Evolutionary conservation across 2,113 vertebrate genomes (phyloP).

Genomic region (Mesoclemmys tuberculata): DNA sequence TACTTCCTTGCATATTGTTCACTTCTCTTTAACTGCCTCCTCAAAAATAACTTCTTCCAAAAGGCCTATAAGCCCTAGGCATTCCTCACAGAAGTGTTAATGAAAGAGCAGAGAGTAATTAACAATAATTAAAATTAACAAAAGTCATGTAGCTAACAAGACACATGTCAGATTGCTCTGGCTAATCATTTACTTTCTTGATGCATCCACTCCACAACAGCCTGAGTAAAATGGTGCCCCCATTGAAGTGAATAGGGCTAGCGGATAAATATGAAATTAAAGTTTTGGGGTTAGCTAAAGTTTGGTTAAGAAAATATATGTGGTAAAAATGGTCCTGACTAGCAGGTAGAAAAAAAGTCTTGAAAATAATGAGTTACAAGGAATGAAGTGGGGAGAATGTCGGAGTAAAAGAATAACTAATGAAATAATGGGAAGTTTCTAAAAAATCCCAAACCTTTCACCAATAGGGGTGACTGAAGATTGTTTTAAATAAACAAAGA

Average conservation of each 20-base stretch:
- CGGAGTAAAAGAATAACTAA: not conserved
- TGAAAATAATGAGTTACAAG: too few relatives aligned
- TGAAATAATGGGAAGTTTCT: not conserved
- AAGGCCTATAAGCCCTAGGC: not conserved
- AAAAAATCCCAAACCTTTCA: not conserved
- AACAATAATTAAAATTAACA: not conserved
- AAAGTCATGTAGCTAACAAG: not conserved
- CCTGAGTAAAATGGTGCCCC: not conserved
- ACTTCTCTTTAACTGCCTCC: not conserved
- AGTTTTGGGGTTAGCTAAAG: too few relatives aligned
- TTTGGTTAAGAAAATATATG: too few relatives aligned
- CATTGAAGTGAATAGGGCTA: not conserved
- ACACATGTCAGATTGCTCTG: not conserved
- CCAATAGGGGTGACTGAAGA: not conserved
- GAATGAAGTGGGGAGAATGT: too few relatives aligned
- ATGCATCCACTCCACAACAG: not conserved
- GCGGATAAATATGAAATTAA: too few relatives aligned
- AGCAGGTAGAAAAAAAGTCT: too few relatives aligned
- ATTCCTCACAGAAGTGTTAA: not conserved
- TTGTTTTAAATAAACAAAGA: not conserved
- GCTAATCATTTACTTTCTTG: not conserved
- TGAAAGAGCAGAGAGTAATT: not conserved
- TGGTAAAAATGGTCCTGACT: too few relatives aligned
- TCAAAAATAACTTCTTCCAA: not conserved
- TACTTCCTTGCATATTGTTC: not conserved